Evolutionary conservation across 1,140 invertebrate species (phyloP), one percentile per base, ranked within the genome.

Genomic region (Branchinecta lindahli): DNA sequence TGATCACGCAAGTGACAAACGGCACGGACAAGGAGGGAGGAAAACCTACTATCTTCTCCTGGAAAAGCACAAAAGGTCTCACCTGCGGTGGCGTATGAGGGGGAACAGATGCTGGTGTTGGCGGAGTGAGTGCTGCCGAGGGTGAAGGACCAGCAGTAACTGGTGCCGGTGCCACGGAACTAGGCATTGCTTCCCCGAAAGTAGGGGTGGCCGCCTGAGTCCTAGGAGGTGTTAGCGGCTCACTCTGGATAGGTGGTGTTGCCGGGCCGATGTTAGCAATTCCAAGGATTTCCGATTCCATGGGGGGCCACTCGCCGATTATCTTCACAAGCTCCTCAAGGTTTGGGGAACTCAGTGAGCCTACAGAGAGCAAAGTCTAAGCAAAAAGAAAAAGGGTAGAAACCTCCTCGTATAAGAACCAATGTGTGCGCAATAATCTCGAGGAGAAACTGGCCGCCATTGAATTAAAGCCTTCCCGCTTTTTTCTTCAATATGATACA

Each of bases 401-500:
- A 47, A 78, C 82, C 75, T 88, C 88, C 67, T 85, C 85, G 73
- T 88, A 85, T 61, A 89, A 76, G 74, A 89, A 87, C 72, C 85
- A 80, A 76, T 90, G 88, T 67, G 89, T 87, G 79, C 85, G 85
- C 84, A 86, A 74, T 9, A 79, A 1, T 33, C 33, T 33, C 33
- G 33, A 5, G 2, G 5, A 33, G 33, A 33, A 33, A 33, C 33
- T 33, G 5, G 1, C 33, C 1, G 5, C 33, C 33, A 33, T 33
- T 33, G 5, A 33, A 33, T 33, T 33, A 33, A 33, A 33, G 33
- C 33, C 33, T 33, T 33, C 33, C 5, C 2, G 5, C 33, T 33
- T 33, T 33, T 33, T 33, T 5, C 1, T 5, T 33, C 33, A 33
- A 33, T 33, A 33, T 33, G 33, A 33, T 33, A 33, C 33, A 33